Evolutionary conservation across 1,140 invertebrate genomes (phyloP).

Genomic region (Drosophila jambulina): DNA sequence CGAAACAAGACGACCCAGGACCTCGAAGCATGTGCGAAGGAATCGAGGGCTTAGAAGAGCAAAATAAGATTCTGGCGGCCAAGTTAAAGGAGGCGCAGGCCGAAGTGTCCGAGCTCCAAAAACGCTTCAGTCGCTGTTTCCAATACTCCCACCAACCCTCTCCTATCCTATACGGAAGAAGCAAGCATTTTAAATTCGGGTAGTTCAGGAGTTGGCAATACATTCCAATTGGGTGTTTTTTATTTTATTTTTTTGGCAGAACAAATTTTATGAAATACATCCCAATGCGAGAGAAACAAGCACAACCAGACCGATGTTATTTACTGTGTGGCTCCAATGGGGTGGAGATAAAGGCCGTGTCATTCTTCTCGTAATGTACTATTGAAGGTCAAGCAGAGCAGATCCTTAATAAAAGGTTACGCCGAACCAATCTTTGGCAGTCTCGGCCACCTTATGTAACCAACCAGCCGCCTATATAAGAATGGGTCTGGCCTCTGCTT

Average conservation of each 20-base stretch:
- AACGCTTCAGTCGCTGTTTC: too few relatives aligned
- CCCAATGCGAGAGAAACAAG: background rate
- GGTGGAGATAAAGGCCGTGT: too few relatives aligned
- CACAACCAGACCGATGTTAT: background rate
- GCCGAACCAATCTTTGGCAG: constrained; percentile 5
- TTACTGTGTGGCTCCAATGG: background rate
- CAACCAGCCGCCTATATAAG: background rate
- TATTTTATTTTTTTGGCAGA: background rate
- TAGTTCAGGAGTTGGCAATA: background rate
- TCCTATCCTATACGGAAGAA: too few relatives aligned
- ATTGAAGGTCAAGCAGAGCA: constrained; percentile 22
- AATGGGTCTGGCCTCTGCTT: background rate
- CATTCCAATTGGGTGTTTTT: background rate
- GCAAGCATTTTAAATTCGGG: too few relatives aligned
- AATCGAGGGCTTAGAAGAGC: too few relatives aligned
- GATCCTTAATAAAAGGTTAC: constrained; percentile 6
- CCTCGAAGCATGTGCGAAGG: too few relatives aligned
- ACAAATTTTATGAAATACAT: background rate
- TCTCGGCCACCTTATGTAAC: constrained; percentile 10
- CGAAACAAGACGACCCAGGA: too few relatives aligned
- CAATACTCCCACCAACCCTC: too few relatives aligned
- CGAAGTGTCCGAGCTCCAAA: background rate
- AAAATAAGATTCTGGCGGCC: background rate
- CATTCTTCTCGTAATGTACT: too few relatives aligned
- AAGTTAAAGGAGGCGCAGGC: background rate